Percentiles rank a stretch among this genome's conserved stretches.
Conservation (phyloP, 1,140 invertebrate genomes). For the Formica exsecta region DNA sequence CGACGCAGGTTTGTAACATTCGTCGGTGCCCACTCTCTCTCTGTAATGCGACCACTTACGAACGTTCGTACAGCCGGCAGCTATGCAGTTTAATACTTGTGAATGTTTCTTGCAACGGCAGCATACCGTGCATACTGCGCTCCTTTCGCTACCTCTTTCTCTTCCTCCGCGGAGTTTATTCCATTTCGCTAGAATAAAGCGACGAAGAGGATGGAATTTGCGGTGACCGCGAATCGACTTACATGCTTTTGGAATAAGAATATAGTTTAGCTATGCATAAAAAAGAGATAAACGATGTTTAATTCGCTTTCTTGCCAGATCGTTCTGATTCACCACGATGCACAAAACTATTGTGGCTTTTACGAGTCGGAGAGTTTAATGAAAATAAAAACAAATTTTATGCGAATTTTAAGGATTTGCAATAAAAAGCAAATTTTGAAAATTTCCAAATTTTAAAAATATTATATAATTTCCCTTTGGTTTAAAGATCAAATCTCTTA, state of each 20-base stretch:
- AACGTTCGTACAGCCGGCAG: constrained; percentile 48
- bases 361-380: background rate
- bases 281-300: constrained; percentile 15
- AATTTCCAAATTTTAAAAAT: background rate
- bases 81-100: constrained; percentile 75
- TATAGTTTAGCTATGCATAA: constrained; percentile 47
- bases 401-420: background rate
- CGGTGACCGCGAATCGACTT: constrained; percentile 56
- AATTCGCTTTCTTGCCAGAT: constrained; percentile 45
- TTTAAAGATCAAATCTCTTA: background rate
- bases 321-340: constrained; percentile 44
- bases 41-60: constrained; percentile 74
- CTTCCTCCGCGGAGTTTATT: constrained; percentile 55
- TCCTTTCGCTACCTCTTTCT: background rate
- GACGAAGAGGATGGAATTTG: constrained; percentile 33
- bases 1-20: constrained; percentile 65
- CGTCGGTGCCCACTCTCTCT: constrained; percentile 61
- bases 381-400: background rate
- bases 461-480: background rate
- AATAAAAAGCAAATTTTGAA: background rate
- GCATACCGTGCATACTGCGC: constrained; percentile 63
- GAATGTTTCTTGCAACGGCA: constrained; percentile 70
- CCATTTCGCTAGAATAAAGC: constrained; percentile 62
- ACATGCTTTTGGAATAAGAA: constrained; percentile 56
- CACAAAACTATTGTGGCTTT: constrained; percentile 20